Conservation (phyloP, 2,797 vertebrate species). For the Vipera latastei region DNA sequence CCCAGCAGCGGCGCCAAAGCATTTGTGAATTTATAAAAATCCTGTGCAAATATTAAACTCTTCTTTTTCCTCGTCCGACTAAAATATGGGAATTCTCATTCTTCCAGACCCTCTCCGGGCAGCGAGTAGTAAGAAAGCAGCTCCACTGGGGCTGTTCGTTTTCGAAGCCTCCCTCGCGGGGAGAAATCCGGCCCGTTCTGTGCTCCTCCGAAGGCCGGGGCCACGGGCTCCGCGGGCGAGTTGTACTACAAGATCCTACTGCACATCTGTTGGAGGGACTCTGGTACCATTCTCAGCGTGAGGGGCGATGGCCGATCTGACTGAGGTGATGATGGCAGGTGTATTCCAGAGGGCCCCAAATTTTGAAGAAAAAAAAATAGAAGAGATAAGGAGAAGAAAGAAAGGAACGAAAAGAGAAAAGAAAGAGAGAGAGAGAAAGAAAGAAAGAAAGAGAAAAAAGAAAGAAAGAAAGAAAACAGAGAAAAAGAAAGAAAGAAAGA, state of each 20-base stretch:
- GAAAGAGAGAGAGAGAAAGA: too few relatives aligned
- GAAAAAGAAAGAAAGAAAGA: too few relatives aligned
- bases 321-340: neutral
- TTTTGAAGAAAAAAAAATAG: neutral
- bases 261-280: neutral
- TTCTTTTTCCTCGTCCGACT: neutral
- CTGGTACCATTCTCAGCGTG: neutral
- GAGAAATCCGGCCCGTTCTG: neutral
- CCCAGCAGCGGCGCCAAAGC: neutral
- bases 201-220: neutral
- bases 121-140: neutral
- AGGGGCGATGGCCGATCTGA: too few relatives aligned
- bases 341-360: neutral
- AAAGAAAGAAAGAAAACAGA: accelerated
- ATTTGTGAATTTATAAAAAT: neutral
- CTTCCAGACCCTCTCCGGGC: neutral
- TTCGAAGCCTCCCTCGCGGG: neutral
- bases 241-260: neutral
- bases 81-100: neutral
- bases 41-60: neutral
- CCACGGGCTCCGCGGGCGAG: neutral
- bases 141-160: neutral
- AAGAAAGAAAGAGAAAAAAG: accelerated
- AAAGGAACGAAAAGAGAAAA: accelerated
- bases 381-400: neutral